These are phyloP conservation scores for Coptodon bakossiorum DNA, from an alignment of 2,113 vertebrate species.

Conservation along the genomic window DNA sequence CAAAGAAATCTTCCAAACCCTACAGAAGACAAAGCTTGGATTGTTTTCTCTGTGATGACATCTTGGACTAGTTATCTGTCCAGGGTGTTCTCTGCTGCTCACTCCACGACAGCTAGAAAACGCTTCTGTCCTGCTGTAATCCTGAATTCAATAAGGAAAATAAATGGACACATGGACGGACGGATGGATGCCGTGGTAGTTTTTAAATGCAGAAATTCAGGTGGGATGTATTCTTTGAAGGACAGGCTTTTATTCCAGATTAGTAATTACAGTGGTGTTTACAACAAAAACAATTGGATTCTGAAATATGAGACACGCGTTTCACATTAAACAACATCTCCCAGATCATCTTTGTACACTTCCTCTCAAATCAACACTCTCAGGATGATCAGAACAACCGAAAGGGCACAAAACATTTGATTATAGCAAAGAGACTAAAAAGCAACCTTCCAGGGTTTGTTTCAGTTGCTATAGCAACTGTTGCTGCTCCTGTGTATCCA, in stretches of 20 bases:
- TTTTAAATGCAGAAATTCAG: not conserved
- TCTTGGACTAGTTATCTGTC: not conserved
- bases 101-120: not conserved
- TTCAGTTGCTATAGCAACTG: slow-evolving; percentile 49
- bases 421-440: slow-evolving; percentile 3
- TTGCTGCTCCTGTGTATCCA: not conserved
- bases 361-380: not conserved
- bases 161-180: not conserved
- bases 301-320: not conserved
- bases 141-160: not conserved
- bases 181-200: not conserved
- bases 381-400: not conserved
- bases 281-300: not conserved
- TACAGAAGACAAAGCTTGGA: not conserved
- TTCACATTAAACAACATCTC: not conserved
- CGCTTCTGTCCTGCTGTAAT: not conserved
- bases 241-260: not conserved
- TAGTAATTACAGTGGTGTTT: fast-evolving
- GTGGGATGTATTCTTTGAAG: not conserved
- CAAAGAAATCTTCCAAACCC: not conserved
- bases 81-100: not conserved
- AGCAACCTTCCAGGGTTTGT: slow-evolving; percentile 12
- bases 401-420: not conserved
- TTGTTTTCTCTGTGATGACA: not conserved
- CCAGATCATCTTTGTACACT: not conserved